phyloP scores from a whole-genome alignment of 2,113 vertebrate species.

The Dascyllus trimaculatus region DNA sequence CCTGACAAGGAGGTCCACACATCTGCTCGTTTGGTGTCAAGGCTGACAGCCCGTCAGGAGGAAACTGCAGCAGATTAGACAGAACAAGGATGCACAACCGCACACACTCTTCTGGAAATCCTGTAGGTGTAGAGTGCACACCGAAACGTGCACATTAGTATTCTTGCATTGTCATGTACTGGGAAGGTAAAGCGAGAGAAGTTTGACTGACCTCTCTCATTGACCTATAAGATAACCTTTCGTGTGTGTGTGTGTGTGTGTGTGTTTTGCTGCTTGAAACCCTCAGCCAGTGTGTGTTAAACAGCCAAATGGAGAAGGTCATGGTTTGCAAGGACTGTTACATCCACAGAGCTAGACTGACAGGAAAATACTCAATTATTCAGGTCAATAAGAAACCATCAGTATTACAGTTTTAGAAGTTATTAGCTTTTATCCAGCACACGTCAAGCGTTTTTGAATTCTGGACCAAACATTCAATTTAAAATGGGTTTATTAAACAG shows the following conservation, averaged over 20 bases:
- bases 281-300: constrained; percentile 14
- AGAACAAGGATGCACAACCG: constrained; percentile 38
- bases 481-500: too few species aligned
- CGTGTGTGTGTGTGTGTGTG: constrained; percentile 2
- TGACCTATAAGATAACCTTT: constrained; percentile 67
- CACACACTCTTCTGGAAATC: constrained; percentile 17
- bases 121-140: neutral
- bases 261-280: constrained; percentile 10
- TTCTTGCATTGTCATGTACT: constrained; percentile 15
- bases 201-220: constrained; percentile 40
- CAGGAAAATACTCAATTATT: neutral
- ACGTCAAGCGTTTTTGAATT: too few species aligned
- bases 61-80: constrained; percentile 50
- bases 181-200: constrained; percentile 24
- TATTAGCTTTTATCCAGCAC: too few species aligned
- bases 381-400: constrained; percentile 1
- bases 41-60: constrained; percentile 62
- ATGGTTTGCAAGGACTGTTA: constrained; percentile 26
- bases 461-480: too few species aligned
- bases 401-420: neutral
- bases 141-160: constrained; percentile 19
- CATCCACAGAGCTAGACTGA: constrained; percentile 15
- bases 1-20: constrained; percentile 60
- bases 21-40: constrained; percentile 52
- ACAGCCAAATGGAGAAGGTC: constrained; percentile 47